Evolutionary conservation across 2,888 invertebrate species (phyloP).

Genomic region (Rhingia rostrata): DNA sequence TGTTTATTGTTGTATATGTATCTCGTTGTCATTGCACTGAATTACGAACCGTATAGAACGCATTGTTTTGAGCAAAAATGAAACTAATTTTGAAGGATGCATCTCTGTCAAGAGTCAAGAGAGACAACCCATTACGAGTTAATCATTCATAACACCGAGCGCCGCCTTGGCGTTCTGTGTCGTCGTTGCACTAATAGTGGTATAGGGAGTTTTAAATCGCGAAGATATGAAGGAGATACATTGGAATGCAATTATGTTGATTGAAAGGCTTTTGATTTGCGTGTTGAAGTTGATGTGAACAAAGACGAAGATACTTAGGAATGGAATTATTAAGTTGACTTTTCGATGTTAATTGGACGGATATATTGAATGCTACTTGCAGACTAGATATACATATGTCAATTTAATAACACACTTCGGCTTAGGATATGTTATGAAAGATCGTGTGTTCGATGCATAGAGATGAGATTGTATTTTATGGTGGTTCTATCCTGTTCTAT

Average conservation of each 20-base stretch:
- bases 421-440: too few species aligned
- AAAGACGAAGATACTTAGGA: not conserved
- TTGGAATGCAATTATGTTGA: slow-evolving; percentile 37
- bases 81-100: slow-evolving; percentile 49
- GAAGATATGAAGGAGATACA: not conserved
- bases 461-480: too few species aligned
- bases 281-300: slow-evolving; percentile 8
- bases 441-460: too few species aligned
- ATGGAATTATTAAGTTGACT: not conserved
- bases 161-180: not conserved
- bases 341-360: slow-evolving; percentile 30
- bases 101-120: slow-evolving; percentile 25
- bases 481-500: too few species aligned
- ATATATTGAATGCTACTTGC: not conserved
- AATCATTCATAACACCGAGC: slow-evolving; percentile 35
- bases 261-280: slow-evolving; percentile 33
- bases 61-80: slow-evolving; percentile 33
- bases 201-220: not conserved
- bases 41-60: slow-evolving; percentile 12
- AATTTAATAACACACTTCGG: too few species aligned
- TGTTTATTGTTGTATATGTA: slow-evolving; percentile 8
- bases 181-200: not conserved
- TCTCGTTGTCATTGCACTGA: slow-evolving; percentile 12
- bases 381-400: not conserved
- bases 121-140: slow-evolving; percentile 42